These are phyloP conservation scores for Condylura cristata DNA, from an alignment of 2,113 vertebrate genomes.

Conservation along the genomic window DNA sequence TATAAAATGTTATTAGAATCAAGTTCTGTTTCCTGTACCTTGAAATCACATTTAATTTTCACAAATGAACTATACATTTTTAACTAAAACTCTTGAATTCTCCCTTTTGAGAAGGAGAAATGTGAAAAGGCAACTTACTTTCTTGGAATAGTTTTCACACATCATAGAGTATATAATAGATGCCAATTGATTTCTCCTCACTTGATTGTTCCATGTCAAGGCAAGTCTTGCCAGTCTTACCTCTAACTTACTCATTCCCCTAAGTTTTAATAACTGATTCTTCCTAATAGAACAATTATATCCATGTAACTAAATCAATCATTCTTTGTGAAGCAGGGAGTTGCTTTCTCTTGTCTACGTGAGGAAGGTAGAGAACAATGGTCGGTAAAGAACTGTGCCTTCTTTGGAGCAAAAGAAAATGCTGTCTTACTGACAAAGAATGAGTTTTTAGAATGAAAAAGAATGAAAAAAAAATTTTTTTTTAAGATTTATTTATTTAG, in stretches of 20 bases:
- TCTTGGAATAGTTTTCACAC: slow-evolving; percentile 77
- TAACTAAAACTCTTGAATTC: slow-evolving; percentile 28
- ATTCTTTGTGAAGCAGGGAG: slow-evolving; percentile 35
- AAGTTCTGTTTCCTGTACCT: not conserved
- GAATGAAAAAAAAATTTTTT: no score
- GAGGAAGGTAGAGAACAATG: slow-evolving; percentile 52
- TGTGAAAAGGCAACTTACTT: slow-evolving; percentile 57
- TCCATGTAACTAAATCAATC: slow-evolving; percentile 72
- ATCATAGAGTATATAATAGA: slow-evolving; percentile 72
- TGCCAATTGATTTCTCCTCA: slow-evolving; percentile 50
- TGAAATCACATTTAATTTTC: slow-evolving; percentile 32
- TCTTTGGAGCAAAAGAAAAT: slow-evolving; percentile 51
- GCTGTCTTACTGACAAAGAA: slow-evolving; percentile 65
- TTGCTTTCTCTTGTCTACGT: slow-evolving; percentile 72
- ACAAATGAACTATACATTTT: slow-evolving; percentile 30
- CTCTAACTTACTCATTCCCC: slow-evolving; percentile 52
- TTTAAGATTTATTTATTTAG: no score
- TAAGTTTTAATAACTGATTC: slow-evolving; percentile 57
- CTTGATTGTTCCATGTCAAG: slow-evolving; percentile 68
- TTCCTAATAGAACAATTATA: slow-evolving; percentile 69
- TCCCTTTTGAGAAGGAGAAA: not conserved
- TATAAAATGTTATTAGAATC: slow-evolving; percentile 14
- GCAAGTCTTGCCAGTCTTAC: slow-evolving; percentile 39
- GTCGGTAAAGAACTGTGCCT: slow-evolving; percentile 67
- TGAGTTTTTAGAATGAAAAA: slow-evolving; percentile 71